These are phyloP conservation scores for Balanococcus diminutus DNA, from an alignment of 2,888 invertebrate species.

Conservation along the genomic window DNA sequence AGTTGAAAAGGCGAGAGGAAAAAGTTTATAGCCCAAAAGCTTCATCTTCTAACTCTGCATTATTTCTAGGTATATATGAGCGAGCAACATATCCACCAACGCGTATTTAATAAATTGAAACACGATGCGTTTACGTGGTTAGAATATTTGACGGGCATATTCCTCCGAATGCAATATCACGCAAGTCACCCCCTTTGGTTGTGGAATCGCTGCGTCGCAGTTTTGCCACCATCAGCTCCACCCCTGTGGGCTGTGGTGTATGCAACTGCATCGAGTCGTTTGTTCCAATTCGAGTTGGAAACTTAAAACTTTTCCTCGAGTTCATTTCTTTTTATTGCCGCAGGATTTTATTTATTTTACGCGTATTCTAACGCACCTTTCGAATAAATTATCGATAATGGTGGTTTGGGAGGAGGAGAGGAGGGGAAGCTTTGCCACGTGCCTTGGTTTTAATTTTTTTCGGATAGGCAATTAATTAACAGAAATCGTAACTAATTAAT, in stretches of 20 bases:
- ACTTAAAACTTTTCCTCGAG: not conserved
- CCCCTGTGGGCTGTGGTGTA: not conserved
- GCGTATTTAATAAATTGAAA: not conserved
- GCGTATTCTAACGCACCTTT: not conserved
- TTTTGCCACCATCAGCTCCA: not conserved
- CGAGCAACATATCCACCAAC: not conserved
- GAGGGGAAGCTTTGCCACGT: too few species aligned
- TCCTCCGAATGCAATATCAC: not conserved
- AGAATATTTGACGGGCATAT: not conserved
- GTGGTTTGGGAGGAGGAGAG: too few species aligned
- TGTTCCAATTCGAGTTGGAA: too few species aligned
- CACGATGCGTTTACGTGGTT: conserved; percentile 9
- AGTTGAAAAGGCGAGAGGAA: too few species aligned
- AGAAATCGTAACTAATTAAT: too few species aligned
- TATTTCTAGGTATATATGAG: not conserved
- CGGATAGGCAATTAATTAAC: too few species aligned
- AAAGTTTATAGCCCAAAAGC: not conserved
- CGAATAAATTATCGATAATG: too few species aligned
- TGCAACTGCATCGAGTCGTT: not conserved
- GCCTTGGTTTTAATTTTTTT: too few species aligned
- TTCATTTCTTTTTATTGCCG: conserved; percentile 21
- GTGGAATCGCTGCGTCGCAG: not conserved
- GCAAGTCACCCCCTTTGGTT: not conserved
- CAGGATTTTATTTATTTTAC: conserved; percentile 20
- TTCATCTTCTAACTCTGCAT: not conserved